phyloP scores from a whole-genome alignment of 2,797 vertebrate genomes.

The Sparidentex hasta region DNA sequence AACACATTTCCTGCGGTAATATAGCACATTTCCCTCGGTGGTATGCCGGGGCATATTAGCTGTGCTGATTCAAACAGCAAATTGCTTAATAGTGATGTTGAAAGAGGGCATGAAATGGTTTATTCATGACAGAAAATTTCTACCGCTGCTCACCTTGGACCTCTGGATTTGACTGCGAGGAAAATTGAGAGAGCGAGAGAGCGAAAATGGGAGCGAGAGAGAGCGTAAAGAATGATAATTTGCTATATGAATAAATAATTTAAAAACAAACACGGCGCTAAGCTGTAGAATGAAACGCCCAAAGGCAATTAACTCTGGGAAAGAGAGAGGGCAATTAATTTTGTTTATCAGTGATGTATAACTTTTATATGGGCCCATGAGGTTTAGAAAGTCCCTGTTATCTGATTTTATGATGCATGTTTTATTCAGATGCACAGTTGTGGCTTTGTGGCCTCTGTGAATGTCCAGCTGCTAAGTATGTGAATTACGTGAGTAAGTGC shows the following conservation, averaged over 20 bases:
- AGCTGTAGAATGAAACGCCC: slow-evolving; percentile 53
- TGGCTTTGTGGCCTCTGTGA: slow-evolving; percentile 43
- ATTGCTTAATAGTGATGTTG: slow-evolving; percentile 39
- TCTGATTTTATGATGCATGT: slow-evolving; percentile 58
- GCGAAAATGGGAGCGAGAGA: slow-evolving; percentile 8
- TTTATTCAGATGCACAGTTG: slow-evolving; percentile 55
- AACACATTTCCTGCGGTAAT: slow-evolving; percentile 14
- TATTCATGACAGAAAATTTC: slow-evolving; percentile 61
- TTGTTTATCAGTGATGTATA: slow-evolving; percentile 72
- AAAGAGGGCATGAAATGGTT: slow-evolving; percentile 45
- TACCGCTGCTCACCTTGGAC: slow-evolving; percentile 58
- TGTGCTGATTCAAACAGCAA: slow-evolving; percentile 33
- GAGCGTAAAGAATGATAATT: slow-evolving; percentile 55
- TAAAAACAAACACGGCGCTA: slow-evolving; percentile 48
- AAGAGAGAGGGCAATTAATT: slow-evolving; percentile 71
- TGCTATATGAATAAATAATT: slow-evolving; percentile 69
- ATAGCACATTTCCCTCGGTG: not conserved
- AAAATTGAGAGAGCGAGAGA: slow-evolving; percentile 19
- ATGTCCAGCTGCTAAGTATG: slow-evolving; percentile 38
- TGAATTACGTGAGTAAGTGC: slow-evolving; percentile 9
- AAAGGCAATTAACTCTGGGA: slow-evolving; percentile 69
- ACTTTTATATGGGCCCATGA: slow-evolving; percentile 53
- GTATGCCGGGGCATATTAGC: slow-evolving; percentile 10
- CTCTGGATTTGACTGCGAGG: slow-evolving; percentile 28
- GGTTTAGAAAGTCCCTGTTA: slow-evolving; percentile 53